Evolutionary conservation across 2,888 invertebrate species (phyloP).

Genomic region (Tenthredo livida): DNA sequence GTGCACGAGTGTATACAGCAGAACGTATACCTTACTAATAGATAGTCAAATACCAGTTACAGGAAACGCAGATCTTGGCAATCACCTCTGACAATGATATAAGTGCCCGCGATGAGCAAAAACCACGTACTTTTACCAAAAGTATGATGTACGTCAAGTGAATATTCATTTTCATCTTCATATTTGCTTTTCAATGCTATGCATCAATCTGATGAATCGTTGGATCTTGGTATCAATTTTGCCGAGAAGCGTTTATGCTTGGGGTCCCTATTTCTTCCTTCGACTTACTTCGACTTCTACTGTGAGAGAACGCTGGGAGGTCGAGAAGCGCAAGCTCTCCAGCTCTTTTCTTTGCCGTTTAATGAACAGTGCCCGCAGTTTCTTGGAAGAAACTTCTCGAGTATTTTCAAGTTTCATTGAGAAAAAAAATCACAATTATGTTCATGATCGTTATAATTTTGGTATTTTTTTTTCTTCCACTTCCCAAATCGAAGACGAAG

Average conservation of each 20-base stretch:
- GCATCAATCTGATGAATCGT: not conserved
- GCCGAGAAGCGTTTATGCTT: no score
- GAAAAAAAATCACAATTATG: no score
- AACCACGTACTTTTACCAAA: not conserved
- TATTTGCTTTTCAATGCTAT: not conserved
- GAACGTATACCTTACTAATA: not conserved
- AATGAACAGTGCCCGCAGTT: no score
- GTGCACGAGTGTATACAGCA: not conserved
- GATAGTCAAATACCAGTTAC: not conserved
- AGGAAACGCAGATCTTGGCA: constrained; percentile 11
- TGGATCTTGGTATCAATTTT: not conserved
- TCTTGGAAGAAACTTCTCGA: no score
- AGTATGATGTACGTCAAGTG: not conserved
- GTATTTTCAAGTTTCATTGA: no score
- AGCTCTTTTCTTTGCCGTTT: no score
- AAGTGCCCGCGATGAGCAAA: not conserved
- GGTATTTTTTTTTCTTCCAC: no score
- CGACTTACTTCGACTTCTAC: no score
- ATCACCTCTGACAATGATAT: not conserved
- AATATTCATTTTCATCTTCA: not conserved
- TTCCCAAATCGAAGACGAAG: not conserved
- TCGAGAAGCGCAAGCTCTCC: not conserved
- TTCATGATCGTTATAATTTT: no score
- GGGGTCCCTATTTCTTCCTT: not conserved
- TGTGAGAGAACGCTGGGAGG: no score